A percentile compares a stretch with the other conserved stretches of the same genome.
phyloP scores from a whole-genome alignment of 2,113 vertebrate genomes.

The Rhizomys pruinosus region DNA sequence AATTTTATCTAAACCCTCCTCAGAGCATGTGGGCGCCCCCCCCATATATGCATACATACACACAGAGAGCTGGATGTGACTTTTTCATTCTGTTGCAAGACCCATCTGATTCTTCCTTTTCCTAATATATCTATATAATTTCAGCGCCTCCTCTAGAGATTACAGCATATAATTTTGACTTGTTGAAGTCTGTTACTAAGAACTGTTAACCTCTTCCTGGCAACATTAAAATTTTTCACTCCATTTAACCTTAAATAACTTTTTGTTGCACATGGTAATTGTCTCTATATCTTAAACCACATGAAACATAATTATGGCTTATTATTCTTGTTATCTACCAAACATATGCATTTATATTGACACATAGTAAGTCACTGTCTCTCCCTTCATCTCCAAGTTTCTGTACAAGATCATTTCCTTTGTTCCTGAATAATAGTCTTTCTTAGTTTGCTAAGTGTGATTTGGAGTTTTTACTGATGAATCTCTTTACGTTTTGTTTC shows the following conservation, averaged over 20 bases:
- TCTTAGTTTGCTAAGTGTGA: background rate
- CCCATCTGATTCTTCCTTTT: background rate
- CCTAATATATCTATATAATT: background rate
- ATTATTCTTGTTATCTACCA: background rate
- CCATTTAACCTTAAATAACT: background rate
- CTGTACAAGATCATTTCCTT: background rate
- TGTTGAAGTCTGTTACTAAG: background rate
- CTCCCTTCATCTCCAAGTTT: background rate
- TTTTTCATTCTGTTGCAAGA: background rate
- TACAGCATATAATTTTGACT: background rate
- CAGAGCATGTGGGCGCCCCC: too few species aligned
- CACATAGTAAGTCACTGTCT: background rate
- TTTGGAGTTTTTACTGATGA: background rate
- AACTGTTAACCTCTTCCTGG: constrained; percentile 1
- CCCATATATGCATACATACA: background rate
- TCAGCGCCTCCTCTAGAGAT: background rate
- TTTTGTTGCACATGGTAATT: background rate
- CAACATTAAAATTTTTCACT: constrained; percentile 8
- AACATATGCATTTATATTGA: background rate
- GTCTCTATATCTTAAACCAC: background rate
- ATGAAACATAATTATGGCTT: background rate
- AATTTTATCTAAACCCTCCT: background rate
- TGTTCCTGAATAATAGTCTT: background rate
- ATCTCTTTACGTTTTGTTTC: background rate
- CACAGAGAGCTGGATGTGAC: background rate